A percentile compares a stretch with the other conserved stretches of the same genome.
Conservation (phyloP, 2,113 vertebrate genomes). For the Phalacrocorax aristotelis region DNA sequence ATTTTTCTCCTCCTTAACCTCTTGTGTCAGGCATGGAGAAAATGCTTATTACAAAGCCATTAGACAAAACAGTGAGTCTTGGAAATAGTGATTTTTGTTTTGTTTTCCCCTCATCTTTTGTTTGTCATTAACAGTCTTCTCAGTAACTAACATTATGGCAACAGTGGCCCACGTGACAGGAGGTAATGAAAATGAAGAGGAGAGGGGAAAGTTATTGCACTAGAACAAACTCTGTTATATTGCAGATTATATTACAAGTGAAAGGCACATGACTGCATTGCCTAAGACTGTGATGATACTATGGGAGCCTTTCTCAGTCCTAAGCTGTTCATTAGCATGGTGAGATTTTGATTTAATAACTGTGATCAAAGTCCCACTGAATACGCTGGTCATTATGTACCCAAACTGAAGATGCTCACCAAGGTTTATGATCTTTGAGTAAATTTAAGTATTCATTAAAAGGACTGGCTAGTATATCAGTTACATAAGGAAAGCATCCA, state of each 20-base stretch:
- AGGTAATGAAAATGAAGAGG: constrained; percentile 49
- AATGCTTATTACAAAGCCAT: neutral
- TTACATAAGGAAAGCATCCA: constrained; percentile 46
- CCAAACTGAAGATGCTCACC: constrained; percentile 51
- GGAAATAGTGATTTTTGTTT: neutral
- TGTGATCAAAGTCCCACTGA: constrained; percentile 53
- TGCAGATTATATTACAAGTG: constrained; percentile 53
- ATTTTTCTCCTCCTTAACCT: constrained; percentile 24
- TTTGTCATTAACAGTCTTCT: constrained; percentile 42
- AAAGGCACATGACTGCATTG: constrained; percentile 22
- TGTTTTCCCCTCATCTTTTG: neutral
- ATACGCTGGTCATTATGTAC: constrained; percentile 8
- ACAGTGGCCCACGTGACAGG: neutral
- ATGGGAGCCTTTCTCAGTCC: neutral
- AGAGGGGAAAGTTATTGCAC: constrained; percentile 53
- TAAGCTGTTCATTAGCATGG: constrained; percentile 16
- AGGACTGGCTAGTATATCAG: constrained; percentile 10
- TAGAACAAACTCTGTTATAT: constrained; percentile 63
- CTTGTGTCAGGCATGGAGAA: neutral
- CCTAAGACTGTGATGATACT: neutral
- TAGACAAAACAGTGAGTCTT: neutral
- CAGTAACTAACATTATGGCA: constrained; percentile 18
- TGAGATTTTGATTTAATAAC: constrained; percentile 66
- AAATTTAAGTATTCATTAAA: constrained; percentile 63
- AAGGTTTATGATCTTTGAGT: constrained; percentile 56